phyloP scores from a whole-genome alignment of 2,888 invertebrate species.

The Cataglyphis livida region DNA sequence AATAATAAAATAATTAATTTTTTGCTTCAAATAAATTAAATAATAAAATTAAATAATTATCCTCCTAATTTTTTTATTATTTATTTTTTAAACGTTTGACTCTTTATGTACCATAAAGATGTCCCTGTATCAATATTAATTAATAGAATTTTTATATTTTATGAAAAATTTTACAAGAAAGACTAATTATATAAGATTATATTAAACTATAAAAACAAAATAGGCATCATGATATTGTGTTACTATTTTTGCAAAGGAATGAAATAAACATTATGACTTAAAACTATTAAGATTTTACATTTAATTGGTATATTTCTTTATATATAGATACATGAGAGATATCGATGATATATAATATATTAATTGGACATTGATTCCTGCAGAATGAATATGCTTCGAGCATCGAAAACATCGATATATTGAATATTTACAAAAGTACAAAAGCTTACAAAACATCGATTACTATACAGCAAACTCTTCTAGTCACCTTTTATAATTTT shows the following conservation, averaged over 20 bases:
- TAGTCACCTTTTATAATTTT: constrained; percentile 46
- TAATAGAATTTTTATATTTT: too few species aligned
- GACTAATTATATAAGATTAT: not conserved
- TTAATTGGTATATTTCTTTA: constrained; percentile 70
- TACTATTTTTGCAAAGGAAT: not conserved
- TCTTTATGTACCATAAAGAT: too few species aligned
- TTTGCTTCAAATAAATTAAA: not conserved
- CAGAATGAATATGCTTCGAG: constrained; percentile 49
- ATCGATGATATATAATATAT: constrained; percentile 69
- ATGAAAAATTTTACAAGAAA: not conserved
- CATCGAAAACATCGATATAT: constrained; percentile 66
- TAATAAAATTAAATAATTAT: too few species aligned
- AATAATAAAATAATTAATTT: too few species aligned
- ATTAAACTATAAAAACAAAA: not conserved
- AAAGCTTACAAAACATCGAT: constrained; percentile 84
- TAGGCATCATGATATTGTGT: not conserved
- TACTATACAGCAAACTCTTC: constrained; percentile 76
- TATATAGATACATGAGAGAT: constrained; percentile 59
- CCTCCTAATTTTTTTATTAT: too few species aligned
- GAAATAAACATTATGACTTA: constrained; percentile 4
- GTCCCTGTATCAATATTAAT: too few species aligned
- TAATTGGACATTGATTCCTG: constrained; percentile 73
- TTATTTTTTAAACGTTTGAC: too few species aligned
- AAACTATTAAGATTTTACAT: constrained; percentile 57
- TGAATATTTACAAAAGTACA: constrained; percentile 85